phyloP scores from a whole-genome alignment of 2,113 vertebrate species.

The Xenopus tropicalis region UCB_Xtro_10.0 CM004447.2:118953001-118953500 shows the following conservation, averaged over 20 bases:
- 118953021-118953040: too few relatives aligned
- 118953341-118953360: conserved; percentile 25
- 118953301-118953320: conserved; percentile 30
- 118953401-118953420: conserved; percentile 42
- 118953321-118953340: conserved; percentile 41
- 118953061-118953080: too few relatives aligned
- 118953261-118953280: conserved; percentile 15
- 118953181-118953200: conserved; percentile 3
- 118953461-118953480: conserved; percentile 41
- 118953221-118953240: conserved; percentile 9
- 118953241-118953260: conserved; percentile 16
- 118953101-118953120: too few relatives aligned
- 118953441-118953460: conserved; percentile 32
- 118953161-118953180: not conserved
- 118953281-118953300: conserved; percentile 36
- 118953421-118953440: conserved; percentile 36
- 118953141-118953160: not conserved
- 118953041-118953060: too few relatives aligned
- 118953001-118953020: too few relatives aligned
- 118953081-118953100: too few relatives aligned
- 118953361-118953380: conserved; percentile 36
- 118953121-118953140: too few relatives aligned
- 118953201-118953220: conserved; percentile 8
- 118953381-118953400: conserved; percentile 42
- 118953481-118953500: conserved; percentile 23